phyloP scores from a whole-genome alignment of 2,888 invertebrate genomes.

The Torymus tubicola region DNA sequence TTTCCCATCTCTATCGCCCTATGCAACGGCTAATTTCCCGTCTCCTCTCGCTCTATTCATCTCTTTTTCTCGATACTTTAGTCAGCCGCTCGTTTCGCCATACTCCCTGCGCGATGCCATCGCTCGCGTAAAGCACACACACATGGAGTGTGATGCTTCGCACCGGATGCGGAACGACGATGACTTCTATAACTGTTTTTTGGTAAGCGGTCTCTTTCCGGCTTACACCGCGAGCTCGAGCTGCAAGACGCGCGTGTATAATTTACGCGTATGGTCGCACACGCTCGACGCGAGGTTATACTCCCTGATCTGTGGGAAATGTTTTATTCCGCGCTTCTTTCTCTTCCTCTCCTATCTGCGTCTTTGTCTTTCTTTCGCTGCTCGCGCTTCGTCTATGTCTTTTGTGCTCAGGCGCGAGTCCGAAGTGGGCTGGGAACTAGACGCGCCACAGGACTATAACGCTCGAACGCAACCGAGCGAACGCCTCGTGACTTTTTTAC shows the following conservation, averaged over 20 bases:
- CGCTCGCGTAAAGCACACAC: too few relatives aligned
- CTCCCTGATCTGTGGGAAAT: conserved; percentile 73
- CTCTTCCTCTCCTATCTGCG: conserved; percentile 36
- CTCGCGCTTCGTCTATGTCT: conserved; percentile 45
- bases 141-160: not conserved
- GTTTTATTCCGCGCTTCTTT: conserved; percentile 64
- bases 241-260: conserved; percentile 53
- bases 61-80: conserved; percentile 50
- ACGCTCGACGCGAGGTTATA: conserved; percentile 60
- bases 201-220: conserved; percentile 72
- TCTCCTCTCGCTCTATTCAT: conserved; percentile 16
- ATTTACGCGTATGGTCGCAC: conserved; percentile 65
- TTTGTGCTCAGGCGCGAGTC: conserved; percentile 20
- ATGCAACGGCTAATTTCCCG: conserved; percentile 9
- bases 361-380: conserved; percentile 38
- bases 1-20: conserved; percentile 35
- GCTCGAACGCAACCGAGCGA: conserved; percentile 56
- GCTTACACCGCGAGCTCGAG: conserved; percentile 59
- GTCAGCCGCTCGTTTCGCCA: conserved; percentile 21
- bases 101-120: conserved; percentile 28
- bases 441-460: conserved; percentile 53
- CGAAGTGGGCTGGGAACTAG: conserved; percentile 71
- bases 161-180: conserved; percentile 62
- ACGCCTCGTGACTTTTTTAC: conserved; percentile 31
- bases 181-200: conserved; percentile 72